Evolutionary conservation across 2,113 vertebrate genomes (phyloP).

Genomic region (Columba janthina): DNA sequence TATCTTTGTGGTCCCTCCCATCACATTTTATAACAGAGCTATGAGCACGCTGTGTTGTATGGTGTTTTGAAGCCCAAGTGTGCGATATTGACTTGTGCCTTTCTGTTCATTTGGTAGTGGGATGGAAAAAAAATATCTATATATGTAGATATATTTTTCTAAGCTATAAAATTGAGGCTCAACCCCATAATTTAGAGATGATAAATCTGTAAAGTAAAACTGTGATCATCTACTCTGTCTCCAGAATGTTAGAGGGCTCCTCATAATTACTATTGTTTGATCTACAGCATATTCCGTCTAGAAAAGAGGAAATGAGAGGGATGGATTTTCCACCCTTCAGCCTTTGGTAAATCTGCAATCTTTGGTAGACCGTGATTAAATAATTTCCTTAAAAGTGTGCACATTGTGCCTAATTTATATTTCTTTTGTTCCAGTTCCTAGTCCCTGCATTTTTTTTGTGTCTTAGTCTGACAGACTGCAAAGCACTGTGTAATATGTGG

Average conservation of each 20-base stretch:
- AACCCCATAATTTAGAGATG: background rate
- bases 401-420: background rate
- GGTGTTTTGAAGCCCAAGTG: background rate
- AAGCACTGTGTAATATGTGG: background rate
- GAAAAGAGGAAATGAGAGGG: background rate
- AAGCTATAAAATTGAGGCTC: background rate
- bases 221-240: background rate
- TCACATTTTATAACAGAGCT: background rate
- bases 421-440: background rate
- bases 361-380: background rate
- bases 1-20: background rate
- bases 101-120: background rate
- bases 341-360: background rate
- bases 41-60: accelerated
- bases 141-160: too few relatives aligned
- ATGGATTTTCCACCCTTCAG: background rate
- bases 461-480: background rate
- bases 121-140: background rate
- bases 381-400: background rate
- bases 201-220: background rate
- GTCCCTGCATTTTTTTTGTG: background rate
- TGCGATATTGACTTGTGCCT: background rate
- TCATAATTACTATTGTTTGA: background rate
- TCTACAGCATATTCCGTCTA: background rate
- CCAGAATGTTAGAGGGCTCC: background rate